Base-by-base conservation (phyloP, 2,888 invertebrate species). In the Xestia xanthographa region DNA sequence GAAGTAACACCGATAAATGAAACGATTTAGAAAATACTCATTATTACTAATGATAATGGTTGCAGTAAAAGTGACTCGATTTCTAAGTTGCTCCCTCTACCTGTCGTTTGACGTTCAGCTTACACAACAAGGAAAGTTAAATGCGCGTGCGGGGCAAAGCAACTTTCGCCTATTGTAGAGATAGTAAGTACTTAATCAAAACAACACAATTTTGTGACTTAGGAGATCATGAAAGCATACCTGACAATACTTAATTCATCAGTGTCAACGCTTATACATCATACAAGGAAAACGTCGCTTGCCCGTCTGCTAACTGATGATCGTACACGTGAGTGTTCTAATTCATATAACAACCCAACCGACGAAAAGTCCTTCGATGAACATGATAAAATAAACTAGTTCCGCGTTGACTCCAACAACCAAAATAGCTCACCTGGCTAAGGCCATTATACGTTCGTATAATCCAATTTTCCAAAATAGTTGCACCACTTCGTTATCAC, bases 361-460 rank as follows among this genome's bases (percentile, higher is more conserved):
- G 91, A 90, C 92, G 92, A 89, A 93, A 93, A 93, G 93, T 95
- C 94, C 95, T 94, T 95, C 94, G 94, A 93, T 91, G 93, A 92
- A 91, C 92, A 95, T 93, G 93, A 94, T 94, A 94, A 95, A 95
- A 94, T 93, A 95, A 94, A 95, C 94, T 94, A 95, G 95, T 96
- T 96, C 96, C 96, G 96, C 91, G 95, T 96, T 95, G 95, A 95
- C 95, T 95, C 92, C 94, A 96, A 94, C 95, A 95, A 95, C 95
- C 92, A 94, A 96, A 96, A 96, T 96, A 96, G 94, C 96, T 96
- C 94, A 96, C 96, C 96, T 96, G 95, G 96, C 96, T 96, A 96
- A 96, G 95, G 96, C 96, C 96, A 96, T 96, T 94, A 95, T 96
- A 94, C 95, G 93, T 94, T 95, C 94, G 95, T 95, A 95, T 94